Evolutionary conservation across 2,113 vertebrate species (phyloP).

Genomic region (Balaenoptera acutorostrata): DNA sequence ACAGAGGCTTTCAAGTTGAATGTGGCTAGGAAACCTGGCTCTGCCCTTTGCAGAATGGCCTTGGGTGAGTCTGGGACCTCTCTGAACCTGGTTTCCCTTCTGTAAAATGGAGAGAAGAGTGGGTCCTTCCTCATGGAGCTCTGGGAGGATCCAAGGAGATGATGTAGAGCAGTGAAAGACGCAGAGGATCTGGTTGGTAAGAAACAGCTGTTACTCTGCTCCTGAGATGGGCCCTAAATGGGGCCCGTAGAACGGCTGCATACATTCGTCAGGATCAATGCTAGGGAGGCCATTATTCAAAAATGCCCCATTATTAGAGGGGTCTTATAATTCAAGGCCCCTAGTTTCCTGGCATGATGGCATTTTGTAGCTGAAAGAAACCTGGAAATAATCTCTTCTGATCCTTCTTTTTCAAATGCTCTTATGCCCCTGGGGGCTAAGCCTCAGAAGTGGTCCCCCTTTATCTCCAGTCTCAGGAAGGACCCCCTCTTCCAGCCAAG

Average conservation of each 20-base stretch:
- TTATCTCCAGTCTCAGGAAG: neutral
- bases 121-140: neutral
- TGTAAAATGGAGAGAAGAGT: neutral
- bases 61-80: neutral
- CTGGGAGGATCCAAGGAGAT: neutral
- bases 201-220: neutral
- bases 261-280: rapidly evolving
- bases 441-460: neutral
- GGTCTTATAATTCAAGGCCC: neutral
- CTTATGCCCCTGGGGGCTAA: neutral
- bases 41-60: neutral
- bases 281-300: neutral
- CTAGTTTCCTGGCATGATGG: neutral
- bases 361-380: neutral
- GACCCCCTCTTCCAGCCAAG: neutral
- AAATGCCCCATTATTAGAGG: neutral
- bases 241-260: rapidly evolving
- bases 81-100: neutral
- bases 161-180: neutral
- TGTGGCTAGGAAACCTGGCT: neutral
- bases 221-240: neutral
- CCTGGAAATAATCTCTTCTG: neutral
- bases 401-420: neutral
- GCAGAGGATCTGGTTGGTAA: neutral
- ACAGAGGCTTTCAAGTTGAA: neutral